Percentiles rank a stretch among this genome's conserved stretches.
phyloP scores from a whole-genome alignment of 2,797 vertebrate species.

The Onychomys torridus region DNA sequence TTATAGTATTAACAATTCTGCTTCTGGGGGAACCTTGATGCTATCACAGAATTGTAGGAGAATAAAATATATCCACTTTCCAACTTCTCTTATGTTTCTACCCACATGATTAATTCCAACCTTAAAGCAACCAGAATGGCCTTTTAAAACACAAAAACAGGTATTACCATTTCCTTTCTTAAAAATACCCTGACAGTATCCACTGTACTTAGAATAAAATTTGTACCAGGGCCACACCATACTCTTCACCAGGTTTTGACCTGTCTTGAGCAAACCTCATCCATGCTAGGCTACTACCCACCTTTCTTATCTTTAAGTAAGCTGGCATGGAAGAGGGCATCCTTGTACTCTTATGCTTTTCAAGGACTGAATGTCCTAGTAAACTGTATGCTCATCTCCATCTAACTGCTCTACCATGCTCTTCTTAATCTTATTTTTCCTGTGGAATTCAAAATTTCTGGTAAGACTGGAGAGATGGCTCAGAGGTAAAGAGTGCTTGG shows the following conservation, averaged over 20 bases:
- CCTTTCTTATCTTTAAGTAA: background rate
- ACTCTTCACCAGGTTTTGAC: background rate
- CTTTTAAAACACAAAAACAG: constrained; percentile 39
- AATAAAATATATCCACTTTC: background rate
- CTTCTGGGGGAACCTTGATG: background rate
- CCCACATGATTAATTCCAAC: background rate
- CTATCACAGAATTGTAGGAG: constrained; percentile 17
- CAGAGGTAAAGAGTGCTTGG: background rate
- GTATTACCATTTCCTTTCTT: background rate
- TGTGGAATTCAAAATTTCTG: constrained; percentile 8
- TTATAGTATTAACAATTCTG: constrained; percentile 27
- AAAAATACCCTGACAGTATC: background rate
- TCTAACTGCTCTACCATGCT: background rate
- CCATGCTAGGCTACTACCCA: background rate
- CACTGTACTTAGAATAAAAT: background rate
- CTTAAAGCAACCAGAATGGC: background rate
- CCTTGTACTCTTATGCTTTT: background rate
- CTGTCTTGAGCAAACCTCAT: background rate
- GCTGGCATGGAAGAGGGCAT: fast-evolving
- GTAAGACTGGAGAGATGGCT: background rate
- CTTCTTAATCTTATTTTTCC: background rate
- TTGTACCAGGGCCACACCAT: background rate
- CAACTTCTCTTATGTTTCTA: background rate
- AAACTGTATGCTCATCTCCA: background rate
- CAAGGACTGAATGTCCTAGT: background rate